phyloP scores from a whole-genome alignment of 2,113 vertebrate genomes.

The Pterocles gutturalis region DNA sequence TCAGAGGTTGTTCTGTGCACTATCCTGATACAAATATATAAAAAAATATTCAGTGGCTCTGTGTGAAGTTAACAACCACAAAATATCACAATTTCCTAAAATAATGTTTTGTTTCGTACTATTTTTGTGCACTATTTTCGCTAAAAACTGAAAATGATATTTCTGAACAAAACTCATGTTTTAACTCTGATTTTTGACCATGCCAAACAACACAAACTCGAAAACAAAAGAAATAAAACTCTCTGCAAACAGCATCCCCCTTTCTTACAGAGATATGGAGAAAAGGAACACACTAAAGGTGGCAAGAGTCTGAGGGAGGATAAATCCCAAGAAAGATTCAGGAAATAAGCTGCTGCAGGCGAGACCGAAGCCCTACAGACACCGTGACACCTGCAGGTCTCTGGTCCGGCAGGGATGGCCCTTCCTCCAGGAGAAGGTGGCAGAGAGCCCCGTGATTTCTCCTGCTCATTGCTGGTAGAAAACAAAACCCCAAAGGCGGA shows the following conservation, averaged over 20 bases:
- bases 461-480: not conserved
- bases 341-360: not conserved
- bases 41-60: not conserved
- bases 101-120: not conserved
- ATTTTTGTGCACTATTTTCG: not conserved
- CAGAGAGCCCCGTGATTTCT: not conserved
- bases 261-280: not conserved
- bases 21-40: not conserved
- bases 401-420: not conserved
- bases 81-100: fast-evolving
- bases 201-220: not conserved
- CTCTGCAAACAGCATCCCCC: fast-evolving
- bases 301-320: too few relatives aligned
- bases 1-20: not conserved
- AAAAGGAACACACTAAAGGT: not conserved
- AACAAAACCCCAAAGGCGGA: not conserved
- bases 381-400: not conserved
- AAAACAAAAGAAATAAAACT: not conserved
- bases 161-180: not conserved
- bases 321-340: not conserved
- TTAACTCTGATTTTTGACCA: not conserved
- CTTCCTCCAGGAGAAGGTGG: fast-evolving
- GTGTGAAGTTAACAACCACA: not conserved
- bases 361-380: not conserved
- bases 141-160: not conserved